Evolutionary conservation across 2,797 vertebrate genomes (phyloP), one percentile per base, ranked within the genome.

Genomic region (Cetoscarus ocellatus): DNA sequence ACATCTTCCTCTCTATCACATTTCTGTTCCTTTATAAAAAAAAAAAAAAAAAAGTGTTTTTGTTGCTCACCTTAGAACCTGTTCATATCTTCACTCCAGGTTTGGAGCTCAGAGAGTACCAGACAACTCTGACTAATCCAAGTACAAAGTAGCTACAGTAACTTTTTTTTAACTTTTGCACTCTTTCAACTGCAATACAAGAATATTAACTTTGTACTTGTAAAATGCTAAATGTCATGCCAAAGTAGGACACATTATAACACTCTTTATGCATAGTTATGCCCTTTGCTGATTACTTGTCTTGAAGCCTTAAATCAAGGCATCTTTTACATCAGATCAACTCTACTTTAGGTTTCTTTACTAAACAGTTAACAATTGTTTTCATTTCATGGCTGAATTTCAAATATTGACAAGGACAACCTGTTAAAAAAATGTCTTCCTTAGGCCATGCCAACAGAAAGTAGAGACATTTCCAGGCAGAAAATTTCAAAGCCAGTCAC

Each of bases 31-130:
- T 67, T 61, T 64, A 52, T 56, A 70, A 64, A 61, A 44, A n/a
- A n/a, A n/a, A n/a, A n/a, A n/a, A n/a, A n/a, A n/a, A n/a, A n/a
- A 72, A 67, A 15, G 8, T 36, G 14, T 47, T 63, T 27, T n/a
- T 73, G 17, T 51, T 73, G 19, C 44, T 73, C 69, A 68, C 59
- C 69, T 76, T 34, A 67, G 34, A 57, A 45, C 45, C 39, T 79
- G 55, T 64, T 73, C 67, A 61, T 71, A 44, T 52, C 60, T 18
- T 8, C 14, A 66, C 67, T 67, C 40, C 62, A 35, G 7, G 6
- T 49, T 65, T 70, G 52, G 43, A 39, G 49, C 47, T 56, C 14
- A 38, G 8, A 52, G 40, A 13, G 14, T 63, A 36, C 67, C 58
- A 56, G 11, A 39, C 63, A 36, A n/a, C 35, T 57, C 63, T 66